Evolutionary conservation across 2,888 invertebrate species (phyloP).

Genomic region (Anthoptus insignis): DNA sequence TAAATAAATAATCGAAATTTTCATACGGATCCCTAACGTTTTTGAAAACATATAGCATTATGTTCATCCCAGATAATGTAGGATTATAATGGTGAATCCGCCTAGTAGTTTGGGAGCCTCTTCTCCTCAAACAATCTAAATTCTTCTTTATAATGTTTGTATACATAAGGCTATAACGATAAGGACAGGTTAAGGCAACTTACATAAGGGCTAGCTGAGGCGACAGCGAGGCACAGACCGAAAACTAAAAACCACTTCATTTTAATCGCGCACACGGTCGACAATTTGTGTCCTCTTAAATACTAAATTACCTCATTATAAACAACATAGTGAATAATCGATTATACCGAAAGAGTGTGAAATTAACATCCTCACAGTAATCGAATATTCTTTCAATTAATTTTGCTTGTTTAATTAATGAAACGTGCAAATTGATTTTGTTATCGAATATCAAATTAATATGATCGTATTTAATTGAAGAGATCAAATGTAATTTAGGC

Average conservation of each 20-base stretch:
- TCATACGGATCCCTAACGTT: no score
- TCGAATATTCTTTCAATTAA: slow-evolving; percentile 2
- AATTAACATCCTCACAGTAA: slow-evolving; percentile 3
- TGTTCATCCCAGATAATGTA: no score
- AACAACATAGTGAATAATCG: neutral
- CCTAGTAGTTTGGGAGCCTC: no score
- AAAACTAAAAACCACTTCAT: slow-evolving; percentile 20
- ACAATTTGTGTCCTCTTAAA: neutral
- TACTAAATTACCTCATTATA: neutral
- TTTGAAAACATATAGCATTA: no score
- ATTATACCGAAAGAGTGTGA: neutral
- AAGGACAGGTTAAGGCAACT: no score
- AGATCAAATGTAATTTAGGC: no score
- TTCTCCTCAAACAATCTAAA: no score
- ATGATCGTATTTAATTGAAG: neutral
- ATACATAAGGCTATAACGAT: no score
- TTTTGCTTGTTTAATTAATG: slow-evolving; percentile 4
- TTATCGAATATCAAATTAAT: neutral
- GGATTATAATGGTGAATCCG: no score
- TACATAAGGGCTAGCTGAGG: slow-evolving; percentile 3
- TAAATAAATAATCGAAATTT: no score
- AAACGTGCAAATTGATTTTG: slow-evolving; percentile 4
- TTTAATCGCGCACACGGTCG: neutral
- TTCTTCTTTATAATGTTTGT: no score
- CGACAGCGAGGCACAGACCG: slow-evolving; percentile 3